phyloP scores from a whole-genome alignment of 2,888 invertebrate species.

The Napeogenes inachia region DNA sequence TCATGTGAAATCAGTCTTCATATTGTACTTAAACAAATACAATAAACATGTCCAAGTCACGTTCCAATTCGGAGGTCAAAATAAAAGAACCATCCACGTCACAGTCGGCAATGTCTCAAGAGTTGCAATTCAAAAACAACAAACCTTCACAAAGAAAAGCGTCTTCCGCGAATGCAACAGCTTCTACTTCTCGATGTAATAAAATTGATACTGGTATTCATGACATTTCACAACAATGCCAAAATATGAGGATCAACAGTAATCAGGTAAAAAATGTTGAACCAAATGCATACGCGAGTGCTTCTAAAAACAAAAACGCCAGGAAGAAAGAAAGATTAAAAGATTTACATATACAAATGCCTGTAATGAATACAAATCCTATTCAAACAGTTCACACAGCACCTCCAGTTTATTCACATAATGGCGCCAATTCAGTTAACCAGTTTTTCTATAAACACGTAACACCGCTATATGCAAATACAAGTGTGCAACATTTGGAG shows the following conservation, averaged over 20 bases:
- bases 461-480: conserved; percentile 50
- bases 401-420: conserved; percentile 33
- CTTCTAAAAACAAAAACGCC: conserved; percentile 50
- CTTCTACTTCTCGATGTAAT: conserved; percentile 2
- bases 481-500: conserved; percentile 60
- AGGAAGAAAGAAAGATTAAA: conserved; percentile 53
- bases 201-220: conserved; percentile 2
- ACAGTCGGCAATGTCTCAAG: conserved; percentile 13
- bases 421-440: conserved; percentile 39
- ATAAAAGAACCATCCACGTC: conserved; percentile 28
- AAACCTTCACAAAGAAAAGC: conserved; percentile 1
- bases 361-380: conserved; percentile 33
- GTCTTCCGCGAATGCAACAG: not conserved
- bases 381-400: conserved; percentile 28
- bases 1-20: too few relatives aligned
- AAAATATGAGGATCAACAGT: conserved; percentile 19
- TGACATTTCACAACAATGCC: conserved; percentile 12
- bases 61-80: conserved; percentile 15
- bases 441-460: conserved; percentile 51
- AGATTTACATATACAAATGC: conserved; percentile 46
- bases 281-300: conserved; percentile 8
- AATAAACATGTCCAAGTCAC: not conserved
- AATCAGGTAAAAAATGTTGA: not conserved
- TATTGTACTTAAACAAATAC: too few relatives aligned
- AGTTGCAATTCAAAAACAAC: conserved; percentile 1